These are phyloP conservation scores for Ctenochaetus hawaiiensis DNA, from an alignment of 2,797 vertebrate species.

Conservation along the genomic window DNA sequence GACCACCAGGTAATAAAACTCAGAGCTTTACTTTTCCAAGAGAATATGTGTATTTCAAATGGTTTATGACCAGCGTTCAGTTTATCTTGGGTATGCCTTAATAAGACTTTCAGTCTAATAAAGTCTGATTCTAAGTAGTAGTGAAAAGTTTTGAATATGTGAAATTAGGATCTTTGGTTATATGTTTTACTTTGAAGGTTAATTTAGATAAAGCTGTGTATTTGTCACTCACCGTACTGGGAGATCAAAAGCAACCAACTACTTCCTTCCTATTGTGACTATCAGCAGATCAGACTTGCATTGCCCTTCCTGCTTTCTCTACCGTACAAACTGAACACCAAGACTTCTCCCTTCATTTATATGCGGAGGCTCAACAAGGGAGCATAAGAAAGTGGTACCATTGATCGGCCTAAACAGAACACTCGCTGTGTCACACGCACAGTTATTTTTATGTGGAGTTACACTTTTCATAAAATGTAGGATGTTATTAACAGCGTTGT, in stretches of 20 bases:
- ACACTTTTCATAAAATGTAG: background rate
- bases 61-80: too few species aligned
- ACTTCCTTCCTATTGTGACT: conserved; percentile 22
- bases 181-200: background rate
- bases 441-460: conserved; percentile 14
- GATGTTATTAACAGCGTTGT: background rate
- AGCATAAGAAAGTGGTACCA: conserved; percentile 35
- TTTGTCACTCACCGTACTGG: background rate
- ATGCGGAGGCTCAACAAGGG: conserved; percentile 50
- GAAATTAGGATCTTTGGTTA: background rate
- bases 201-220: background rate
- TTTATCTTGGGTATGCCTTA: too few species aligned
- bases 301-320: conserved; percentile 18
- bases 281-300: conserved; percentile 23
- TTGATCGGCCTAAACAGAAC: conserved; percentile 64
- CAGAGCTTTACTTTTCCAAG: too few species aligned
- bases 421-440: conserved; percentile 36
- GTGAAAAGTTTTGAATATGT: too few species aligned
- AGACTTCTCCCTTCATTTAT: conserved; percentile 42
- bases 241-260: background rate
- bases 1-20: too few species aligned
- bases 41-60: too few species aligned
- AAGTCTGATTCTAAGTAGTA: too few species aligned
- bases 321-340: conserved; percentile 20
- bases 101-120: too few species aligned